Percentiles rank a stretch among this genome's conserved stretches.
Conservation (phyloP, 2,888 invertebrate species). For the Rhimphoctona megacephalus region DNA sequence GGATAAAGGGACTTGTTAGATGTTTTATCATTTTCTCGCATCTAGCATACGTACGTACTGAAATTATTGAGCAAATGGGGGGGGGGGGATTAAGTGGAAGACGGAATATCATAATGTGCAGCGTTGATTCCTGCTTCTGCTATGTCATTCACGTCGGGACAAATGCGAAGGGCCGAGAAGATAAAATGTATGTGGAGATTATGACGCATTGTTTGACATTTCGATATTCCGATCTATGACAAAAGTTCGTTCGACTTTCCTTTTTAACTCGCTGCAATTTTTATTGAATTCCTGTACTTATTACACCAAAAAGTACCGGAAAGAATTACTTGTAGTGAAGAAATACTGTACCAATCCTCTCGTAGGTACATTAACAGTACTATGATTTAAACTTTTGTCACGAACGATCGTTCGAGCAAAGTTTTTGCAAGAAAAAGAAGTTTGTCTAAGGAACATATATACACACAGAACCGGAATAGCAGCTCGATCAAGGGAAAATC, state of each 20-base stretch:
- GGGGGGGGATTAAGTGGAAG: constrained; percentile 55
- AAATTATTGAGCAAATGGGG: constrained; percentile 63
- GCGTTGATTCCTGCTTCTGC: constrained; percentile 5
- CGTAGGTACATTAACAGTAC: constrained; percentile 64
- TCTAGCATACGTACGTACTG: constrained; percentile 48
- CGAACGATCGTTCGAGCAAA: constrained; percentile 69
- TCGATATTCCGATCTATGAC: background rate
- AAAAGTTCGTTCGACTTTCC: background rate
- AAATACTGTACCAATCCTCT: constrained; percentile 55
- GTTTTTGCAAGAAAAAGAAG: constrained; percentile 65
- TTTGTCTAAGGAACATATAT: constrained; percentile 56
- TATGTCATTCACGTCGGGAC: background rate
- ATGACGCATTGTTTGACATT: background rate
- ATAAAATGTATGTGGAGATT: constrained; percentile 2
- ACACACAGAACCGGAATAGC: constrained; percentile 11
- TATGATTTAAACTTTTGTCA: constrained; percentile 68
- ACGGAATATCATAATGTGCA: constrained; percentile 53
- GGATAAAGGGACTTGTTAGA: constrained; percentile 47
- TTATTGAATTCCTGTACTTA: background rate
- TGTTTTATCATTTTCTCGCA: constrained; percentile 66
- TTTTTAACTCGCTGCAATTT: background rate
- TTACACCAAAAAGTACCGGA: constrained; percentile 32
- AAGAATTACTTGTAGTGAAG: constrained; percentile 31
- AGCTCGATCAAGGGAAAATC: constrained; percentile 61
- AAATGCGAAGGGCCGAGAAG: background rate